Base-by-base conservation (phyloP, 2,888 invertebrate genomes). In the Diarsia dahlii region DNA sequence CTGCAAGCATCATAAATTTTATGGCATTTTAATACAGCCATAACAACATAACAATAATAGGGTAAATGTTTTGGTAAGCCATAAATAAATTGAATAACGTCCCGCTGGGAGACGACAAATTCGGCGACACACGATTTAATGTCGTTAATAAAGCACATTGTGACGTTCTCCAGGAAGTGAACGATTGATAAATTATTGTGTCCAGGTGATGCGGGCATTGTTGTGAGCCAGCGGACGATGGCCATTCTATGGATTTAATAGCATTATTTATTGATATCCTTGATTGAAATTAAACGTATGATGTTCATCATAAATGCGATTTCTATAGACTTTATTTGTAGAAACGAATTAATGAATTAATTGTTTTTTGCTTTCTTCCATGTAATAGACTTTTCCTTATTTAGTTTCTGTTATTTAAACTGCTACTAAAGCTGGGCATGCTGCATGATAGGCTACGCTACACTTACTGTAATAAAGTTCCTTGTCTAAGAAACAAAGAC, bases 31-130 rank as follows among this genome's bases (percentile, higher is more conserved):
- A 95, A 96, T 96, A 96, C 94, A 95, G 96, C 95, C 94, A 94
- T 96, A 96, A 95, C 94, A 94, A 93, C 95, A 92, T 91, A 93
- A 95, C 95, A 95, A 95, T 96, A 96, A 96, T 95, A 95, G 96
- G 95, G 95, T 94, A 96, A 96, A 96, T 96, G 96, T 96, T 96
- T 96, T 96, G 96, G 96, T 95, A 95, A 95, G 94, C 94, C 95
- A 95, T 96, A 95, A 96, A 96, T 96, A 95, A 94, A 93, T 93
- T 93, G 90, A 91, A 92, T 92, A 90, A 91, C 91, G 88, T 93
- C 93, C 93, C 91, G 94, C 93, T 91, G 94, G 87, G 94, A 87
- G 90, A 87, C 89, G 93, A 94, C 94, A 94, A 94, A 95, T 94
- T 94, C 86, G 89, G 89, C 88, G 88, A 92, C 90, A 92, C 91